phyloP scores from a whole-genome alignment of 2,797 vertebrate species.

The Eospalax fontanierii region DNA sequence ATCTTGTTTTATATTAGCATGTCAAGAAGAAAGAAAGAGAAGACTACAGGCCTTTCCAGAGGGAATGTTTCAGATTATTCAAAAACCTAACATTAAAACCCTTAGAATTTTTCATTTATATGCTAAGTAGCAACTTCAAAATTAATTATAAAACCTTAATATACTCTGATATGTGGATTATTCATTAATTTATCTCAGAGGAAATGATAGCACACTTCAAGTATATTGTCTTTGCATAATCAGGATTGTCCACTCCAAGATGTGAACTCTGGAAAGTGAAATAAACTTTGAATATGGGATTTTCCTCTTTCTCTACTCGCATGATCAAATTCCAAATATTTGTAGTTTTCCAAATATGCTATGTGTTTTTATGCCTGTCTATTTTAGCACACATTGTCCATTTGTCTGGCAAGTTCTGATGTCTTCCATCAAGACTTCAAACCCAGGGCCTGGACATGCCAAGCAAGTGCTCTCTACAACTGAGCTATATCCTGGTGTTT shows the following conservation, averaged over 20 bases:
- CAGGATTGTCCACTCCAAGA: slow-evolving; percentile 29
- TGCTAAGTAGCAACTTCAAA: slow-evolving; percentile 42
- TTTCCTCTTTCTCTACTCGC: not conserved
- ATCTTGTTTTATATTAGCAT: not conserved
- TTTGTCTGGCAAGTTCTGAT: not conserved
- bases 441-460: not conserved
- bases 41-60: not conserved
- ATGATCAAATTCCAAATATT: not conserved
- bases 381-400: not conserved
- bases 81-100: slow-evolving; percentile 11
- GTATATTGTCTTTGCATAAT: not conserved
- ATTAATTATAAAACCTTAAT: slow-evolving; percentile 57
- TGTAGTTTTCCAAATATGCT: not conserved
- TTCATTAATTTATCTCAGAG: slow-evolving; percentile 60
- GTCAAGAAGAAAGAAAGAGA: slow-evolving; percentile 16
- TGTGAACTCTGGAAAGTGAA: not conserved
- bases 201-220: slow-evolving; percentile 11
- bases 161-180: slow-evolving; percentile 15
- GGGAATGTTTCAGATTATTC: not conserved
- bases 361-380: not conserved
- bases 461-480: not conserved
- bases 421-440: not conserved
- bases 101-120: slow-evolving; percentile 19
- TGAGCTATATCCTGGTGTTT: not conserved
- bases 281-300: not conserved